Evolutionary conservation across 2,888 invertebrate species (phyloP).

Genomic region (Endomychus coccineus): DNA sequence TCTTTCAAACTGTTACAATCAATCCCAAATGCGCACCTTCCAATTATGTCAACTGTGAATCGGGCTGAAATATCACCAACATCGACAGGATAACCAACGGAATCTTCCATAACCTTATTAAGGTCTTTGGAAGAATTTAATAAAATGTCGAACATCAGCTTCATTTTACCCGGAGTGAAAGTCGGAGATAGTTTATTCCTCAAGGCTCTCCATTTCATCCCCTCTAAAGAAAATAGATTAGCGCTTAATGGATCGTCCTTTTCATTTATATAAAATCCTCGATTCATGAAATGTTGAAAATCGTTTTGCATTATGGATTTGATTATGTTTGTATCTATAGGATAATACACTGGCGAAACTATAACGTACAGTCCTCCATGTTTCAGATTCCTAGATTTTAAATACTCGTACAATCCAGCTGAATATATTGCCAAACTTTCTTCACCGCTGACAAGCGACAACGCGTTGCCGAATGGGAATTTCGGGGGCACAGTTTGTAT

Average conservation of each 20-base stretch:
- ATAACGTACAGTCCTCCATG: conserved; percentile 11
- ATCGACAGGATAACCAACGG: conserved; percentile 3
- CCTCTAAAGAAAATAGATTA: conserved; percentile 21
- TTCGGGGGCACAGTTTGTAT: conserved; percentile 5
- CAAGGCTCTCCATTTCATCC: conserved; percentile 37
- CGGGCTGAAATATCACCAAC: conserved; percentile 7
- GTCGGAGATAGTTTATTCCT: conserved; percentile 37
- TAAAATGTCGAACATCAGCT: conserved; percentile 33
- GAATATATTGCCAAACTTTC: not conserved
- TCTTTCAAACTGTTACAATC: conserved; percentile 19
- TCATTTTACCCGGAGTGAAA: conserved; percentile 41
- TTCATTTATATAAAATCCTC: conserved; percentile 11
- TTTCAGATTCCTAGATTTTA: conserved; percentile 4
- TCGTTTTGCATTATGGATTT: conserved; percentile 10
- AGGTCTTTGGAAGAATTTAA: conserved; percentile 25
- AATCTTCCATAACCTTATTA: conserved; percentile 1
- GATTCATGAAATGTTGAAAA: conserved; percentile 12
- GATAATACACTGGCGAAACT: conserved; percentile 7
- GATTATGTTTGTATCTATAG: conserved; percentile 10
- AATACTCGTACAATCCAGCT: conserved; percentile 2
- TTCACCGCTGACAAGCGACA: not conserved
- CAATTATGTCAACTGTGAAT: conserved; percentile 19
- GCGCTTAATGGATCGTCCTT: conserved; percentile 10
- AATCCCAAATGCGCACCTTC: conserved; percentile 20
- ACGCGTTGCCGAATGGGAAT: conserved; percentile 3